These are phyloP conservation scores for Aldrovandia affinis DNA, from an alignment of 2,797 vertebrate species.

Conservation along the genomic window DNA sequence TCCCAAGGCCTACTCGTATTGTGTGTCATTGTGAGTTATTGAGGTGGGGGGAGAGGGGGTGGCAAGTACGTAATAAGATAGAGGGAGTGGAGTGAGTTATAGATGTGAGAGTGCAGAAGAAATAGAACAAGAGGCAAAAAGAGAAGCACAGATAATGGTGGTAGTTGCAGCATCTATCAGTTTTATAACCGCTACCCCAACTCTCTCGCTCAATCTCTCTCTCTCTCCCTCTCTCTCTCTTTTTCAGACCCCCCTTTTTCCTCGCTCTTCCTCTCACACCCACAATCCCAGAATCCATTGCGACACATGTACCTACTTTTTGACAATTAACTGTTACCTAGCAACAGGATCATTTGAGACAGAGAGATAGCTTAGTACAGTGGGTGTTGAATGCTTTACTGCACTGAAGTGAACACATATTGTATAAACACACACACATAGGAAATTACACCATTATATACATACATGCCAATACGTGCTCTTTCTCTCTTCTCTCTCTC, in stretches of 20 bases:
- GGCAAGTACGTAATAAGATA: constrained; percentile 47
- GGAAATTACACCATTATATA: background rate
- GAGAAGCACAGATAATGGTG: constrained; percentile 1
- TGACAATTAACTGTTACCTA: constrained; percentile 86
- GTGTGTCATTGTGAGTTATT: constrained; percentile 65
- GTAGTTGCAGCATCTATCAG: background rate
- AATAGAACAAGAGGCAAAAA: constrained; percentile 37
- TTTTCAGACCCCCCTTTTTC: constrained; percentile 30
- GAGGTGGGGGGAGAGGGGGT: constrained; percentile 44
- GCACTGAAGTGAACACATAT: background rate
- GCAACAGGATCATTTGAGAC: constrained; percentile 76
- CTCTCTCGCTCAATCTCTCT: background rate
- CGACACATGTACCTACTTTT: constrained; percentile 82
- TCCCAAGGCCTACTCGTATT: constrained; percentile 50
- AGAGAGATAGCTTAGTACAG: constrained; percentile 20
- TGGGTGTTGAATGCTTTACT: background rate
- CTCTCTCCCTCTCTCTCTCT: constrained; percentile 24
- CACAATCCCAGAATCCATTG: constrained; percentile 71
- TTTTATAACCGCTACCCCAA: constrained; percentile 6
- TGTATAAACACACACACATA: background rate
- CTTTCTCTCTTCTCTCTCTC: no score
- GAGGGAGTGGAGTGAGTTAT: constrained; percentile 58
- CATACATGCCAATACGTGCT: no score
- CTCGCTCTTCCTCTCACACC: constrained; percentile 42
- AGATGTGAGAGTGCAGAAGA: constrained; percentile 40